These are phyloP conservation scores for Adelphocoris suturalis DNA, from an alignment of 2,888 invertebrate species.

Conservation along the genomic window DNA sequence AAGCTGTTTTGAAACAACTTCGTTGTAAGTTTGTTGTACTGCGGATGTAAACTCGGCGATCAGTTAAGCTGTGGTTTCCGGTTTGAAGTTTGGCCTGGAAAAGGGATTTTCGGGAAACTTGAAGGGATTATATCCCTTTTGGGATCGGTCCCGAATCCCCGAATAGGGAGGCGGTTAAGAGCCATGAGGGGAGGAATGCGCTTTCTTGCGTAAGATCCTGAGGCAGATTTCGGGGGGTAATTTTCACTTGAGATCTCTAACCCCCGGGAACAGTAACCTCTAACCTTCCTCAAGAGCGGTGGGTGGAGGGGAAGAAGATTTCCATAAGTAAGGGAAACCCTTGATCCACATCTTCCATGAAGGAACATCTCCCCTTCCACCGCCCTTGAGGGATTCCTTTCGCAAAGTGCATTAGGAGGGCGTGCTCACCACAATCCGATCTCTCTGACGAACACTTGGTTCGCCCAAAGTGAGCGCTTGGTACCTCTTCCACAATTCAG, in stretches of 20 bases:
- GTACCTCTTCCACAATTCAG: conserved; percentile 65
- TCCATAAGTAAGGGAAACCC: conserved; percentile 59
- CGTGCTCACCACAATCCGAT: conserved; percentile 66
- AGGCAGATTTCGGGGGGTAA: conserved; percentile 25
- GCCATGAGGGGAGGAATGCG: conserved; percentile 30
- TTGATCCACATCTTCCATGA: conserved; percentile 45
- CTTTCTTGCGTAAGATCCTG: conserved; percentile 59
- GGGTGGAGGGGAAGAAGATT: conserved; percentile 45
- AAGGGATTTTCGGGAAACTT: conserved; percentile 65
- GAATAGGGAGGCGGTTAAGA: neutral
- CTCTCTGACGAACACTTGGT: conserved; percentile 58
- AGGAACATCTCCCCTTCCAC: neutral
- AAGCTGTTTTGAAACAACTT: conserved; percentile 70
- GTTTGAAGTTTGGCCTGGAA: conserved; percentile 65
- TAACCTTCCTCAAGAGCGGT: conserved; percentile 21
- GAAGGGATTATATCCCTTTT: conserved; percentile 64
- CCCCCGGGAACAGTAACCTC: conserved; percentile 55
- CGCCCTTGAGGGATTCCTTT: conserved; percentile 22
- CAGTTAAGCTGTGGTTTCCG: conserved; percentile 70
- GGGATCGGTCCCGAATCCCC: conserved; percentile 3
- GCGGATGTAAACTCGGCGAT: conserved; percentile 63
- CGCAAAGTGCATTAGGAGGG: conserved; percentile 64
- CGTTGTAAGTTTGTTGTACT: conserved; percentile 68
- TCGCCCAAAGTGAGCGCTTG: conserved; percentile 8
- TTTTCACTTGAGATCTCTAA: conserved; percentile 67